Percentiles rank a stretch among this genome's conserved stretches.
phyloP scores from a whole-genome alignment of 2,113 vertebrate genomes.

The Cheirogaleus medius region DNA sequence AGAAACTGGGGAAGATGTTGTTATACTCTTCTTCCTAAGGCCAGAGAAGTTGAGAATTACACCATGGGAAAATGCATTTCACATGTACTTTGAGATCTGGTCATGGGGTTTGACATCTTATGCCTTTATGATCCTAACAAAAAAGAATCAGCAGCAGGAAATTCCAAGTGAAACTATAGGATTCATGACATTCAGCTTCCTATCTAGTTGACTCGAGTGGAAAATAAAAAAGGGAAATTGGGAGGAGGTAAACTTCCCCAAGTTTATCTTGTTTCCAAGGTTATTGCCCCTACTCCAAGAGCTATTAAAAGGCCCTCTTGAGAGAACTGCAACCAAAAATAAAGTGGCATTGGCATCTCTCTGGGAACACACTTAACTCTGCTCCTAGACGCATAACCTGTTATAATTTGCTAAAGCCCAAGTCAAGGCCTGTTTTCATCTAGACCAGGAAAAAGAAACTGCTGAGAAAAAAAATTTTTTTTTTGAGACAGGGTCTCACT shows the following conservation, averaged over 20 bases:
- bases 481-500: too few species aligned
- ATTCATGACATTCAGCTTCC: neutral
- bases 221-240: neutral
- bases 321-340: constrained; percentile 34
- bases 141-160: neutral
- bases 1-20: neutral
- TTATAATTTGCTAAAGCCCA: constrained; percentile 41
- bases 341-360: constrained; percentile 3
- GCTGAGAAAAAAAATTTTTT: neutral
- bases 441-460: neutral
- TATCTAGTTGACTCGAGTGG: neutral
- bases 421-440: neutral
- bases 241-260: neutral
- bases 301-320: neutral
- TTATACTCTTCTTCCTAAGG: neutral
- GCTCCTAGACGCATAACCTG: neutral
- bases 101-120: neutral
- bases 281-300: neutral
- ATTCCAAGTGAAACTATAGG: neutral
- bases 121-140: neutral
- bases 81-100: neutral
- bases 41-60: neutral
- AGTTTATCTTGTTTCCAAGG: neutral
- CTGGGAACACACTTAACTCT: neutral
- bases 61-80: neutral